Conservation (phyloP, 2,797 vertebrate genomes). For the Ispidina picta region DNA sequence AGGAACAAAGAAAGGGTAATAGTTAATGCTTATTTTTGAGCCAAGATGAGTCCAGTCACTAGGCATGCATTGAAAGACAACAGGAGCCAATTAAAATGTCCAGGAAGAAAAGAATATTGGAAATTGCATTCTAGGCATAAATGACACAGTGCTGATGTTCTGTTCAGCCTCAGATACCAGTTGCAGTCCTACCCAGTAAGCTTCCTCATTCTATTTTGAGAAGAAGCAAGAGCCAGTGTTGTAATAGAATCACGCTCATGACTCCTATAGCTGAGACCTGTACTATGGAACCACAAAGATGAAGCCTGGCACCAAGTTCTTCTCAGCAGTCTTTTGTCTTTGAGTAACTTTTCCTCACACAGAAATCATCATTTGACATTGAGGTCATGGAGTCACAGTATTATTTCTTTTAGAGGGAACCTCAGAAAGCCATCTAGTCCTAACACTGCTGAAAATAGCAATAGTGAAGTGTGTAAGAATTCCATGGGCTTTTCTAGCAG, state of each 20-base stretch:
- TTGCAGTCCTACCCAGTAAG: background rate
- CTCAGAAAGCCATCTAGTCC: background rate
- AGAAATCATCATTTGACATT: background rate
- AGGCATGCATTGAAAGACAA: background rate
- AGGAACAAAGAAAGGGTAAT: background rate
- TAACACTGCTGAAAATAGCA: background rate
- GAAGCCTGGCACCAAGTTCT: background rate
- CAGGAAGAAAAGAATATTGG: background rate
- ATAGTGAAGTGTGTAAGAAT: background rate
- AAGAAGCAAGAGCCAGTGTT: background rate
- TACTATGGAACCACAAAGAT: background rate
- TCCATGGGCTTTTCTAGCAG: background rate
- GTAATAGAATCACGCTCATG: accelerated
- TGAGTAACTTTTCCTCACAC: background rate
- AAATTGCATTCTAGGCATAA: background rate
- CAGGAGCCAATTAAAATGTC: background rate
- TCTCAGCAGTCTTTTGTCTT: background rate
- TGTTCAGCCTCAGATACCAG: background rate
- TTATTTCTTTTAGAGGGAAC: background rate
- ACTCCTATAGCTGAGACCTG: no score
- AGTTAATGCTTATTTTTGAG: background rate
- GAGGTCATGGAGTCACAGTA: background rate
- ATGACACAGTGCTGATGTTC: background rate
- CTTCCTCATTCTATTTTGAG: background rate
- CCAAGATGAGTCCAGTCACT: accelerated